Conservation (phyloP, 1,140 invertebrate genomes). For the Dreissena rostriformis region DNA sequence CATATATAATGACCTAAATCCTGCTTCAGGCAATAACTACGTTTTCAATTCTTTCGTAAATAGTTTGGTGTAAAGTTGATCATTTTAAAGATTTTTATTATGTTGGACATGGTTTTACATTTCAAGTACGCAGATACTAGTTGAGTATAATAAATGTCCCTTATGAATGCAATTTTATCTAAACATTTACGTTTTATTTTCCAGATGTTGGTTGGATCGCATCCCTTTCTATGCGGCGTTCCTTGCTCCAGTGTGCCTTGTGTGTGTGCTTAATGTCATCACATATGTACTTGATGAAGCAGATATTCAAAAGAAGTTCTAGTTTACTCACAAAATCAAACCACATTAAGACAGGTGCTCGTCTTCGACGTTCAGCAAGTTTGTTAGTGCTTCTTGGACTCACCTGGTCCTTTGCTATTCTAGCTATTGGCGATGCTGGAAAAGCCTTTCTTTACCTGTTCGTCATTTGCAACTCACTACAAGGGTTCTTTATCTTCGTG, state of each 20-base stretch:
- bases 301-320: slow-evolving; percentile 65
- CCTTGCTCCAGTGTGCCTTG: slow-evolving; percentile 81
- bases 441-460: slow-evolving; percentile 83
- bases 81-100: too few species aligned
- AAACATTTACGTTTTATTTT: slow-evolving; percentile 30
- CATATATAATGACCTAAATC: too few species aligned
- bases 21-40: too few species aligned
- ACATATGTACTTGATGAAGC: slow-evolving; percentile 81
- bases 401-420: slow-evolving; percentile 83
- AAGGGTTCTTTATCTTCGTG: slow-evolving; percentile 83
- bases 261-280: slow-evolving; percentile 81
- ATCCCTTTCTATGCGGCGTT: slow-evolving; percentile 81
- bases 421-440: slow-evolving; percentile 81
- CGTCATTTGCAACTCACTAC: slow-evolving; percentile 82
- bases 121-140: too few species aligned
- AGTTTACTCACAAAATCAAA: slow-evolving; percentile 71
- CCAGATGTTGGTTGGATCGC: slow-evolving; percentile 79
- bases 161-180: too few species aligned
- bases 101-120: too few species aligned
- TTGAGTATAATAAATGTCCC: too few species aligned
- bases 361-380: slow-evolving; percentile 82
- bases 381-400: slow-evolving; percentile 83
- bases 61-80: too few species aligned
- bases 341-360: slow-evolving; percentile 65
- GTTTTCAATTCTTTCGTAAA: too few species aligned